Base-by-base conservation (phyloP, 2,113 vertebrate species). In the Turdus rufiventris region DNA sequence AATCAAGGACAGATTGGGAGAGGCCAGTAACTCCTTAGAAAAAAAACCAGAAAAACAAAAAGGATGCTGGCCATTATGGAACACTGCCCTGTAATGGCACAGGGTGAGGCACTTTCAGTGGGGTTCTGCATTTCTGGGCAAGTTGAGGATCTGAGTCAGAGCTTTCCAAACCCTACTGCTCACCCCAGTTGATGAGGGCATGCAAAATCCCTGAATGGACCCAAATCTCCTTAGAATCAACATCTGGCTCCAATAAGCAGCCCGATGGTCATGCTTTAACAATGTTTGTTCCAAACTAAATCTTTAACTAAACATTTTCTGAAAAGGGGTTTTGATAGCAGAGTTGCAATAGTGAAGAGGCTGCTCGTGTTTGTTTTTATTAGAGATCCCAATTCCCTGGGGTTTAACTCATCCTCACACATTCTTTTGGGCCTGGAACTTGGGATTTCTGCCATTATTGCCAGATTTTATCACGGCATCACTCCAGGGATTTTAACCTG, bases 241-340 rank as follows among this genome's bases (percentile, higher is more conserved):
- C 98, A 98, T 98, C 98, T 99, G 98, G 97, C 98, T 98, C 97
- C 95, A 97, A 98, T 98, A 98, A 98, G 95, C 93, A 89, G 97
- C 96, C 97, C 89, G 36, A 67, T 88, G 96, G 95, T 97, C 95
- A 94, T 76, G 91, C 94, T 95, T 93, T 94, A 96, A 94, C 95
- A 95, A 95, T 95, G 94, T 97, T 96, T 97, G 95, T 60, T 96
- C 94, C 95, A 93, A 96, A 83, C 63, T 34, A 94, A 95, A 91
- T 74, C 94, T 92, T 88, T 94, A 97, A 96, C 96, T 95, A 97
- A 97, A 97, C 96, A 96, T 96, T 95, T 96, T 96, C 96, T 96
- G 95, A 92, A 88, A 94, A 88, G 90, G 90, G 85, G 79, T 94
- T 96, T 96, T 96, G 94, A 94, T 93, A 93, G 91, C 14, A 2